phyloP scores from a whole-genome alignment of 2,888 invertebrate genomes.

The Crioceris asparagi region DNA sequence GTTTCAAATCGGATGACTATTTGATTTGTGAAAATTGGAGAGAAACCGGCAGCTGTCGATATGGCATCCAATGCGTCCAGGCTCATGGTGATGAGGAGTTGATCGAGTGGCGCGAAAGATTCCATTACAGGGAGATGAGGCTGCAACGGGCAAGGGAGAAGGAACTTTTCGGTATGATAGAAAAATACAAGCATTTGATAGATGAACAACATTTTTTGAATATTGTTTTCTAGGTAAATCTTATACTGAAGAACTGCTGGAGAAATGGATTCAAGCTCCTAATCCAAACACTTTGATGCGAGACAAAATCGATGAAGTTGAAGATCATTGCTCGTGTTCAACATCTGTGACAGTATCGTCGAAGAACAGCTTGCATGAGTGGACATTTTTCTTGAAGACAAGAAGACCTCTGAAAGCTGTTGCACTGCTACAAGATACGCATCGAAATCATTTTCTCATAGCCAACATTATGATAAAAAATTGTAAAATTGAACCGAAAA shows the following conservation, averaged over 20 bases:
- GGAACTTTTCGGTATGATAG: conserved; percentile 47
- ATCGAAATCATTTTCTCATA: conserved; percentile 55
- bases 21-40: conserved; percentile 49
- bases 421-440: conserved; percentile 58
- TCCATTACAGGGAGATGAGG: conserved; percentile 54
- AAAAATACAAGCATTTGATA: too few relatives aligned
- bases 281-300: conserved; percentile 53
- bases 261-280: conserved; percentile 50
- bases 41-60: conserved; percentile 49
- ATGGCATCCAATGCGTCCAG: conserved; percentile 61
- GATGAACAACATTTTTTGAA: not conserved
- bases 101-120: conserved; percentile 62
- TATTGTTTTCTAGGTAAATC: conserved; percentile 29
- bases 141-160: conserved; percentile 54
- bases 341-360: conserved; percentile 50
- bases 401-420: conserved; percentile 47
- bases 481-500: conserved; percentile 25
- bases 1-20: conserved; percentile 54
- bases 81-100: conserved; percentile 64
- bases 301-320: conserved; percentile 49
- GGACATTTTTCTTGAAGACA: conserved; percentile 49
- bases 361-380: conserved; percentile 49
- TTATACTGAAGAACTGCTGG: conserved; percentile 52
- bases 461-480: conserved; percentile 37
- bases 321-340: conserved; percentile 47